Conservation (phyloP, 2,113 vertebrate genomes). For the Acinonyx jubatus region DNA sequence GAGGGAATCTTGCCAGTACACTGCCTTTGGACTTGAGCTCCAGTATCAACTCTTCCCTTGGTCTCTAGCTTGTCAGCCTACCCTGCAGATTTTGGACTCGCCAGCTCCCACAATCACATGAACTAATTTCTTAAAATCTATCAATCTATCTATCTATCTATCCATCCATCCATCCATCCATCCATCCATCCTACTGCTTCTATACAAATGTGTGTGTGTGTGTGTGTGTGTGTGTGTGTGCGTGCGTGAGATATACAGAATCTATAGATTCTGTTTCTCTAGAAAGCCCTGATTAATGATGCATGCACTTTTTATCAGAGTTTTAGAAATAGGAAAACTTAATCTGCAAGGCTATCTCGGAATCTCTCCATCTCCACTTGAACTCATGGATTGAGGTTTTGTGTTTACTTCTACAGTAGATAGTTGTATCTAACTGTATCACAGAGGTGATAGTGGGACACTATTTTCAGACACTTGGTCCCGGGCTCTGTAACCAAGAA, state of each 20-base stretch:
- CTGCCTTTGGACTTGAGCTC: background rate
- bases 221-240: background rate
- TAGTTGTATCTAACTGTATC: background rate
- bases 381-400: background rate
- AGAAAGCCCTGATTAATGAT: background rate
- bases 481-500: background rate
- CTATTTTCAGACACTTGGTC: background rate
- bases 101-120: background rate
- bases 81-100: background rate
- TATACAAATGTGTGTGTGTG: background rate
- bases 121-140: background rate
- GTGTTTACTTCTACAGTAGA: background rate
- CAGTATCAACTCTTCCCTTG: background rate
- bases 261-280: background rate
- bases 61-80: background rate
- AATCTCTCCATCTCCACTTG: background rate
- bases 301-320: background rate
- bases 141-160: background rate
- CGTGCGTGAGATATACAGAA: background rate
- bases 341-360: background rate
- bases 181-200: background rate
- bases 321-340: background rate
- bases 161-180: background rate
- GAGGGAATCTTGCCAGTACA: background rate
- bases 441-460: background rate